Evolutionary conservation across 2,797 vertebrate genomes (phyloP), one percentile per base, ranked within the genome.

Genomic region (Spea hammondii): DNA sequence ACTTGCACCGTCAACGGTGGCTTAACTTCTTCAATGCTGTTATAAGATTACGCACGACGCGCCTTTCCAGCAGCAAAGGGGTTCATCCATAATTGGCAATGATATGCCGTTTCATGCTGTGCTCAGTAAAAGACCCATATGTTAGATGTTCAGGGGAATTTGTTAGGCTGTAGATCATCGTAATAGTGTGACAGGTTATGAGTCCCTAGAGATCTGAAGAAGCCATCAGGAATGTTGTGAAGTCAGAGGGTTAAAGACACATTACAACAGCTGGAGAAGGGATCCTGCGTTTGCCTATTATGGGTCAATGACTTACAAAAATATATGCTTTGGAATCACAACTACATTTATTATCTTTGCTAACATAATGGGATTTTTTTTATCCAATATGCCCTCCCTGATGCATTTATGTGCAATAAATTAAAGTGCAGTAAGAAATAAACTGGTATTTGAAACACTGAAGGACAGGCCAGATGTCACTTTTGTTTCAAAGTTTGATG

Each of bases 251-350:
- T 93, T 94, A 93, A 93, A 92, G 91, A 90, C 89, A 93, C 93
- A 93, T 91, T 92, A 92, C 91, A 91, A 93, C 93, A 94, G 92
- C 93, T 93, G 93, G 89, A 93, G 92, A 92, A 91, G 92, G 89
- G 87, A 85, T 83, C 85, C 88, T 88, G 86, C 88, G 89, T 87
- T 89, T 85, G 85, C 86, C 86, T 86, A 84, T 86, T 86, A 84
- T 87, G 88, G 90, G 90, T 90, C 91, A 91, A 83, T 86, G 86
- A 84, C 89, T 90, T 85, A 87, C 82, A 89, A 90, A 93, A 92
- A 91, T 88, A 83, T 71, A 91, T 1, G 50, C 70, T 74, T 72
- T 49, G 53, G 75, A 82, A 73, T 47, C 70, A 77, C 75, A 89
- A 88, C 84, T 85, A 80, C 65, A 75, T 80, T 87, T 87, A 88